Evolutionary conservation across 2,113 vertebrate species (phyloP).

Genomic region (Semicossyphus pulcher): DNA sequence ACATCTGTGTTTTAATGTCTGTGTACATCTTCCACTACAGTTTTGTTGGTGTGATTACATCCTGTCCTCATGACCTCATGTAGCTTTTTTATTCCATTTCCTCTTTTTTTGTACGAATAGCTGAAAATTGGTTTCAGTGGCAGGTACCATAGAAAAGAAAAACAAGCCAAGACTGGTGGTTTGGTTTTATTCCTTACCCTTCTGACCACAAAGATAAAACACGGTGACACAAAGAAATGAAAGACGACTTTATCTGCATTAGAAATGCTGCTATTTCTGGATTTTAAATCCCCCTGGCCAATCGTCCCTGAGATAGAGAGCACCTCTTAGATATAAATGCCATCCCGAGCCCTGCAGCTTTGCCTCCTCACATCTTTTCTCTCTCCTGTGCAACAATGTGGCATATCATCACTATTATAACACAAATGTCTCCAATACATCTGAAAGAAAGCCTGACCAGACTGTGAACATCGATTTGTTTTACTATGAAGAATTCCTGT

Average conservation of each 20-base stretch:
- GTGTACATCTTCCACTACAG: neutral
- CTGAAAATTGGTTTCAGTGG: neutral
- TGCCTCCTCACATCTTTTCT: neutral
- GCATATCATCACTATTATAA: slow-evolving; percentile 25
- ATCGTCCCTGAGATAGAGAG: slow-evolving; percentile 5
- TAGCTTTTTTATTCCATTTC: neutral
- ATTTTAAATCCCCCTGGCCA: slow-evolving; percentile 24
- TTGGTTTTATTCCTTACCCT: neutral
- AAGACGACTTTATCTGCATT: slow-evolving; percentile 24
- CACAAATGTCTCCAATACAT: slow-evolving; percentile 28
- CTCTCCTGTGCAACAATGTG: slow-evolving; percentile 6
- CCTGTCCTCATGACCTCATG: neutral
- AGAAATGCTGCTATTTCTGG: slow-evolving; percentile 42
- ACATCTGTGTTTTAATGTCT: neutral
- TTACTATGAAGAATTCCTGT: slow-evolving; percentile 8
- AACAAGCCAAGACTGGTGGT: neutral
- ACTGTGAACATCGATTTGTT: slow-evolving; percentile 24
- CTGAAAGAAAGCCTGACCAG: slow-evolving; percentile 2
- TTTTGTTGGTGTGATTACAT: neutral
- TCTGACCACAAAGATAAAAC: slow-evolving; percentile 14
- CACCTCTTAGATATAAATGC: slow-evolving; percentile 9
- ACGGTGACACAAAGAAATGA: slow-evolving; percentile 14
- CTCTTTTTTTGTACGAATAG: neutral
- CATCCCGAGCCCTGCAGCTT: slow-evolving; percentile 19
- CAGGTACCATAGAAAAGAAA: neutral